A percentile compares a stretch with the other conserved stretches of the same genome.
phyloP scores from a whole-genome alignment of 2,797 vertebrate species.

The Urosaurus nigricauda region DNA sequence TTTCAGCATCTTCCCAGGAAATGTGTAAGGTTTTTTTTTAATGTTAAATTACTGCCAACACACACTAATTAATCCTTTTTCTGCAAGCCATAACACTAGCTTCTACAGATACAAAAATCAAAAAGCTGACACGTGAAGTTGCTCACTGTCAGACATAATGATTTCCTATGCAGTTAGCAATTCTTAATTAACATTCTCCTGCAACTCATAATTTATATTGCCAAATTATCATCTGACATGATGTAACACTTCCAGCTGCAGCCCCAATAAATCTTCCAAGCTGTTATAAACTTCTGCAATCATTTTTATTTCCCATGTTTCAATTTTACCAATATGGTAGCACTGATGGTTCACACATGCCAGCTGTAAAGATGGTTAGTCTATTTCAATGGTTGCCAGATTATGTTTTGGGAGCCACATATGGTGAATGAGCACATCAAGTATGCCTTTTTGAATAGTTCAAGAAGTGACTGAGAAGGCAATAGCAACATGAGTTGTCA shows the following conservation, averaged over 20 bases:
- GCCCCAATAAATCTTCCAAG: conserved; percentile 43
- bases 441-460: not conserved
- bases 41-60: conserved; percentile 36
- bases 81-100: conserved; percentile 14
- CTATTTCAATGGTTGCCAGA: not conserved
- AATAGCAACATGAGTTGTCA: not conserved
- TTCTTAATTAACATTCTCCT: conserved; percentile 49
- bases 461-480: not conserved
- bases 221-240: conserved; percentile 45
- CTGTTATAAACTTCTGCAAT: conserved; percentile 26
- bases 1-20: conserved; percentile 29
- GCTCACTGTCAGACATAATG: conserved; percentile 41
- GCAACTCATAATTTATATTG: conserved; percentile 30
- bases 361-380: conserved; percentile 11
- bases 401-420: not conserved
- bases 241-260: conserved; percentile 38
- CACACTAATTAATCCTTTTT: conserved; percentile 49
- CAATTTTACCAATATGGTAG: conserved; percentile 33
- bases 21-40: conserved; percentile 25
- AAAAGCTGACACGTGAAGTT: conserved; percentile 54
- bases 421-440: not conserved
- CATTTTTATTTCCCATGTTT: conserved; percentile 15
- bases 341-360: not conserved
- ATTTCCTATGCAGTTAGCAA: conserved; percentile 53
- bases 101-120: conserved; percentile 47